phyloP scores from a whole-genome alignment of 2,888 invertebrate genomes.

The Epinotia ramella region DNA sequence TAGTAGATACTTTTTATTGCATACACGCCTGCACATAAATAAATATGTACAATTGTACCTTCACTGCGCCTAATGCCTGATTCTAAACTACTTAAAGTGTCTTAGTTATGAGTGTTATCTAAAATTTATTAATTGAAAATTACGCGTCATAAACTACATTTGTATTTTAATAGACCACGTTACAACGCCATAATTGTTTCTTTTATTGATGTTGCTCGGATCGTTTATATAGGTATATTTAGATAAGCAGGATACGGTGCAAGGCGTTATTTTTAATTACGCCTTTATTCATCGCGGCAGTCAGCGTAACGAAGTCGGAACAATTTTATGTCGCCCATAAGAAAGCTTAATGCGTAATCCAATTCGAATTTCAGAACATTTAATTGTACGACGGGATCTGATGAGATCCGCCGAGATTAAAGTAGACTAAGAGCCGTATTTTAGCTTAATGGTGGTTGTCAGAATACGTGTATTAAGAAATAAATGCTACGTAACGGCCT shows the following conservation, averaged over 20 bases:
- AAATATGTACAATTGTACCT: not conserved
- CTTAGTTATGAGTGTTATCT: conserved; percentile 12
- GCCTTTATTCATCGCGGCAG: conserved; percentile 62
- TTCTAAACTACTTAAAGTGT: not conserved
- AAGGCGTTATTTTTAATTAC: conserved; percentile 69
- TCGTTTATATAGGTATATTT: conserved; percentile 51
- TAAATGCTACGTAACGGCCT: conserved; percentile 55
- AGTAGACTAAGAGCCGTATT: conserved; percentile 64
- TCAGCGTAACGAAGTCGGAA: conserved; percentile 65
- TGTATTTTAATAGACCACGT: conserved; percentile 49
- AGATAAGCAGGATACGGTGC: conserved; percentile 43
- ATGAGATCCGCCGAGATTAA: conserved; percentile 62
- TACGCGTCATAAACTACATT: conserved; percentile 48
- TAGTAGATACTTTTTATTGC: too few species aligned
- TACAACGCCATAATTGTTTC: conserved; percentile 57
- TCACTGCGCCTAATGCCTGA: not conserved
- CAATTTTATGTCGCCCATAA: conserved; percentile 67
- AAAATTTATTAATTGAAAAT: conserved; percentile 49
- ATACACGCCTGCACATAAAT: not conserved
- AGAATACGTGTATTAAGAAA: conserved; percentile 58
- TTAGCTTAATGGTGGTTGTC: conserved; percentile 63
- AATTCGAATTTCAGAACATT: conserved; percentile 67
- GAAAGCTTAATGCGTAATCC: conserved; percentile 69
- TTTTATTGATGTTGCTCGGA: conserved; percentile 54
- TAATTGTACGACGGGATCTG: conserved; percentile 60